Percentiles rank a stretch among this genome's conserved stretches.
These are phyloP conservation scores for Nycteola revayana DNA, from an alignment of 2,888 invertebrate species.

Conservation along the genomic window DNA sequence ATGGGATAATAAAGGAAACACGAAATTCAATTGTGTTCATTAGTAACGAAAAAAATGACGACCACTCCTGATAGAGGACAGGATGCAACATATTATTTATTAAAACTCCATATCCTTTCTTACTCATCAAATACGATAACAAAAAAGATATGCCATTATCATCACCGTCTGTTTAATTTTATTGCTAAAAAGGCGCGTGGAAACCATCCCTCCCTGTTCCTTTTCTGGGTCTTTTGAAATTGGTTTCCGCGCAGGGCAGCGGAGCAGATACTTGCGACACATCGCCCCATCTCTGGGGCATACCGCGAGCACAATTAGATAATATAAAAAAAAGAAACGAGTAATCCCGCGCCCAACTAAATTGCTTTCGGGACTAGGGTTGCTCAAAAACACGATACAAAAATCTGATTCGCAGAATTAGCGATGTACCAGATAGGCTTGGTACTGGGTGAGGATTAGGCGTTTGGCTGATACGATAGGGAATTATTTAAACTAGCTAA, in stretches of 20 bases:
- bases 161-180: too few relatives aligned
- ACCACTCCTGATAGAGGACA: too few relatives aligned
- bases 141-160: too few relatives aligned
- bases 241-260: conserved; percentile 64
- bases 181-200: neutral
- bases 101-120: too few relatives aligned
- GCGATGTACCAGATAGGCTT: neutral
- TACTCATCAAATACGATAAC: too few relatives aligned
- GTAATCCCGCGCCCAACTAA: conserved; percentile 49
- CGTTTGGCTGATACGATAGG: too few relatives aligned
- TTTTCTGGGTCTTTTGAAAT: conserved; percentile 68
- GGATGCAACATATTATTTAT: too few relatives aligned
- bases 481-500: too few relatives aligned
- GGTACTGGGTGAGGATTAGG: too few relatives aligned
- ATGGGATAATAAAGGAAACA: too few relatives aligned
- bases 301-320: conserved; percentile 68
- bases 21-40: too few relatives aligned
- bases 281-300: conserved; percentile 71
- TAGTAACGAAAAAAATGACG: too few relatives aligned
- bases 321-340: conserved; percentile 63
- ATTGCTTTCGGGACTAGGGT: conserved; percentile 51
- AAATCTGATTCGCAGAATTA: conserved; percentile 24
- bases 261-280: conserved; percentile 57
- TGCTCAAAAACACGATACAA: conserved; percentile 30
- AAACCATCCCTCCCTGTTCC: conserved; percentile 51